These are phyloP conservation scores for Seira musarum DNA, from an alignment of 2,888 invertebrate species.

Conservation along the genomic window DNA sequence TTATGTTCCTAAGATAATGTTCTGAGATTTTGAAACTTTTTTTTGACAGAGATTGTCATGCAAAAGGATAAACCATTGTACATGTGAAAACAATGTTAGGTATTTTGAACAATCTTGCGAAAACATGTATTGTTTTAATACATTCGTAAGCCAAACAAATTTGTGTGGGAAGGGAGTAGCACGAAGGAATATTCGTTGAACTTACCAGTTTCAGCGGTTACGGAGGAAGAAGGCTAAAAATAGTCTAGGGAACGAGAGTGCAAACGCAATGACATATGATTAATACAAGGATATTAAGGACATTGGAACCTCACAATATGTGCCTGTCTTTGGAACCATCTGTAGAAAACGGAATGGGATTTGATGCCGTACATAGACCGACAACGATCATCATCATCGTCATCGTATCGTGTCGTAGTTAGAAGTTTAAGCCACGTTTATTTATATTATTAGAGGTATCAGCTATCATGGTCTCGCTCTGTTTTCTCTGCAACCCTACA, in stretches of 20 bases:
- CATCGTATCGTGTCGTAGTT: too few species aligned
- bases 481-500: neutral
- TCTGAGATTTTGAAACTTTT: too few species aligned
- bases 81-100: too few species aligned
- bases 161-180: too few species aligned
- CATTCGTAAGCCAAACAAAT: too few species aligned
- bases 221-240: neutral
- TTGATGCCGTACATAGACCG: neutral
- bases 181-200: too few species aligned
- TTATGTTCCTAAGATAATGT: too few species aligned
- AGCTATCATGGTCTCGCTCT: neutral
- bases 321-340: constrained; percentile 37
- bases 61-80: too few species aligned
- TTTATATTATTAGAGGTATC: constrained; percentile 6
- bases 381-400: neutral
- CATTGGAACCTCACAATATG: constrained; percentile 35
- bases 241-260: neutral
- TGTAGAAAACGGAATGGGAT: neutral
- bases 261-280: constrained; percentile 41
- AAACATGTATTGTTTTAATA: too few species aligned
- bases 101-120: too few species aligned
- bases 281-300: constrained; percentile 40
- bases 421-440: neutral
- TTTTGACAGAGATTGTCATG: too few species aligned
- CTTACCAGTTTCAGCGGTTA: too few species aligned